Base-by-base conservation (phyloP, 2,113 vertebrate species). In the Myodes glareolus region DNA sequence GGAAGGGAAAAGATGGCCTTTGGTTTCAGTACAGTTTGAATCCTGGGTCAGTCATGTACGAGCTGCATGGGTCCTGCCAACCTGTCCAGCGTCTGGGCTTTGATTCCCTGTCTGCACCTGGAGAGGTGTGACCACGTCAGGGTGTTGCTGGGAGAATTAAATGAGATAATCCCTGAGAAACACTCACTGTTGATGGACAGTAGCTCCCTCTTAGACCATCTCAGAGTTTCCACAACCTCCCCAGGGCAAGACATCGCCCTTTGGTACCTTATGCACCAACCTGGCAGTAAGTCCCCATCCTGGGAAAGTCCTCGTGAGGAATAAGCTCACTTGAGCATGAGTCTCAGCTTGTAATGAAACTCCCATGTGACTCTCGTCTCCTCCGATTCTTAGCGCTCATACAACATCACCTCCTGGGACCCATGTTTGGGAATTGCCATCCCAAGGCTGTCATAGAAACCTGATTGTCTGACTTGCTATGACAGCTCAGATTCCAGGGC, bases 1-100 rank as follows among this genome's bases (percentile, higher is more conserved):
- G 2, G 17, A 81, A 14, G 0, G 8, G 19, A 14, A n/a, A 36
- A 4, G 1, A 3, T 0, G 3, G 75, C 52, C 19, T 19, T 36
- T 87, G 0, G 0, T 33, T 4, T 89, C 87, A 52, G 47, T 8
- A 1, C 10, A 7, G 31, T 65, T 91, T 68, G 45, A 75, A 67
- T 88, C 42, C 7, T 36, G 58, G 7, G 50, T 91, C 42, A 87
- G 47, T 36, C 17, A 0, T 55, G 33, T 82, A n/a, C 8, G 0
- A 55, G 19, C 33, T 3, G 25, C 82, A 7, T 29, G 19, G 72
- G 5, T 29, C n/a, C 42, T 13, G 5, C 6, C 67, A 14, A 31
- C 27, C 31, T 12, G 4, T 27, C 85, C 25, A 1, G 6, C 19
- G 36, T 63, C 88, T 81, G 88, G 68, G 10, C 47, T 16, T 39